Evolutionary conservation across 2,797 vertebrate species (phyloP), one percentile per base, ranked within the genome.

Genomic region (Anguilla megastoma): DNA sequence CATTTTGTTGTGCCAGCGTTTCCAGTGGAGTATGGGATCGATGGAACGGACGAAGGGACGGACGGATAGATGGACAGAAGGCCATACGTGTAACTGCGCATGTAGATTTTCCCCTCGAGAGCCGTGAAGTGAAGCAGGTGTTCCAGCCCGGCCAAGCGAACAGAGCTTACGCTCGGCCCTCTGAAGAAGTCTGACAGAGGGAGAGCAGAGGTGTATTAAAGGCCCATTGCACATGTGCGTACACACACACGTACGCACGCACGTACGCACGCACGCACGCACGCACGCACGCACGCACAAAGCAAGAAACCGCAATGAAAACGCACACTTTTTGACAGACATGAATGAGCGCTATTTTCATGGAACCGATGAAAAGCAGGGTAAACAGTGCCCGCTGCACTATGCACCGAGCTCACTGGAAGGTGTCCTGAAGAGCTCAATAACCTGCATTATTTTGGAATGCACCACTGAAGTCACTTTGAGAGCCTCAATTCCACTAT

Each of bases 1-100:
- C 45, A 48, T 80, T 45, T 16, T 21, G 36, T 4, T 14, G 2
- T 14, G 33, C 27, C 33, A 36, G 71, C 33, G 18, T 33, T 1
- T 36, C 36, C 16, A 48, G 41, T n/a, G 79, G 6, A 82, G 79
- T 50, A n/a, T 27, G 45, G 21, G 21, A 12, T 12, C 0, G 50
- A 52, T 12, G 16, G 30, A 79, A 30, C 45, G 50, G n/a, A 21
- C 12, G 2, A 21, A 41, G 33, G 14, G 33, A 74, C 9, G 12
- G 69, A 30, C 69, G 41, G 41, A 12, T 2, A 52, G 50, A 52
- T 12, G 16, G 30, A 79, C 33, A 5, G 69, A 71, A 74, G 80
- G 48, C 10, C 95, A 94, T 94, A 98, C 98, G 97, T 99, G 94
- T 99, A 99, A 92, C 98, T 99, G 85, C 98, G 96, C 95, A 99